A percentile compares a stretch with the other conserved stretches of the same genome.
Conservation (phyloP, 2,113 vertebrate genomes). For the Oophaga pumilio region DNA sequence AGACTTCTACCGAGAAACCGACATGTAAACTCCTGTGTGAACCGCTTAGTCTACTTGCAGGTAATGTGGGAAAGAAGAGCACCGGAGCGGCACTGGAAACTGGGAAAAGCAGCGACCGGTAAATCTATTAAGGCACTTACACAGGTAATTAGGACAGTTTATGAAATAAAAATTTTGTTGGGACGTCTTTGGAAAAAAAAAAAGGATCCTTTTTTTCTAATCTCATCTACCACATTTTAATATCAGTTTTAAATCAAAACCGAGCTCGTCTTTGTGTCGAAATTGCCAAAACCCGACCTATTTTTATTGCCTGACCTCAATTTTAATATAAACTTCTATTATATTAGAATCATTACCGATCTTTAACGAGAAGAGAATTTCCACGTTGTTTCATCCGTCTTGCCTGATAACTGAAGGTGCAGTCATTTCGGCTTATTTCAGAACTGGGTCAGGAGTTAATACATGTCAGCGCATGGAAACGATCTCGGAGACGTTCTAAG, state of each 20-base stretch:
- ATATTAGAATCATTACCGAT: not conserved
- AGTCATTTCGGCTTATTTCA: conserved; percentile 30
- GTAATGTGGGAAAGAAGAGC: too few species aligned
- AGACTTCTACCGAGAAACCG: too few species aligned
- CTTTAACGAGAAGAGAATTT: not conserved
- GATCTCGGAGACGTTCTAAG: conserved; percentile 10
- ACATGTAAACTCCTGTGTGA: too few species aligned
- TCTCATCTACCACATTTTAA: not conserved
- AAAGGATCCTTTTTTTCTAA: not conserved
- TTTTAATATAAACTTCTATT: not conserved
- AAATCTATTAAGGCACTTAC: too few species aligned
- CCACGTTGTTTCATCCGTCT: not conserved
- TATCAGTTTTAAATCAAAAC: not conserved
- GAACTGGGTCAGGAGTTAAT: conserved; percentile 36
- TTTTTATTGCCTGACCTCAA: not conserved
- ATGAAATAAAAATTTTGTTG: too few species aligned
- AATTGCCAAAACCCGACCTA: not conserved
- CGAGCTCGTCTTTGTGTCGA: not conserved
- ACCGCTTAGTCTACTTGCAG: too few species aligned
- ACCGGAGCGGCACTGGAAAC: too few species aligned
- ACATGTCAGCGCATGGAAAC: conserved; percentile 27
- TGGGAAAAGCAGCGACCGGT: too few species aligned
- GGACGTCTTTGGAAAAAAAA: too few species aligned
- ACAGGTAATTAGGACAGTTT: too few species aligned
- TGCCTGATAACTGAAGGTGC: not conserved